Evolutionary conservation across 2,888 invertebrate genomes (phyloP), one percentile per base, ranked within the genome.

Genomic region (Eueremaeus valkanovi): DNA sequence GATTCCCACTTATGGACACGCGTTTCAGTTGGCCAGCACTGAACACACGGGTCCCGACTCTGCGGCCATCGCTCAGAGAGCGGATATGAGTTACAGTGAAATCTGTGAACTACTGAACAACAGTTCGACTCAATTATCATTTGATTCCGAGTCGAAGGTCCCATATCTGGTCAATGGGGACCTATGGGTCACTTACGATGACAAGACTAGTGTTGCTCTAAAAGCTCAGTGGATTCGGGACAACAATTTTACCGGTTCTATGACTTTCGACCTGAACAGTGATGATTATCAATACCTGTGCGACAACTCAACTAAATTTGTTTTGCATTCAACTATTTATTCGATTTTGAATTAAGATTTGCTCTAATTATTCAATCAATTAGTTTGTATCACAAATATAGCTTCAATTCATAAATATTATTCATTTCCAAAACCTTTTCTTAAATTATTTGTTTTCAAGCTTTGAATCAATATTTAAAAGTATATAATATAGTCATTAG

Each of bases 181-280:
- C 21, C 90, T 93, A 80, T 95, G 95, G 94, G 86, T 93, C 66
- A 92, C 93, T 0, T 93, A 88, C 82, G 94, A 94, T 78, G 87
- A 90, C 80, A 85, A 87, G 27, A 83, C 85, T 70, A 93, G 93
- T 83, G 86, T 92, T 3, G 85, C 84, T 74, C 87, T 87, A 80
- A 93, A 79, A 78, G 78, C 78, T 8, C 73, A 77, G 21, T 79
- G 79, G 79, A 78, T 79, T 51, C 74, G 63, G 13, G 63, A 75
- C 13, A 49, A 77, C 61, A 73, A 74, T 6, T 79, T 91, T 79
- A 90, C 89, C 72, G 94, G 94, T 51, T 90, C 90, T 8, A 93
- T 93, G 93, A 85, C 93, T 76, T 92, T 90, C 83, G 90, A 91
- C 13, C 85, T 94, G 29, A 93, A 93, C 81, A 86, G 88, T 1